Percentiles rank a stretch among this genome's conserved stretches.
phyloP scores from a whole-genome alignment of 2,113 vertebrate genomes.

The Carettochelys insculpta region DNA sequence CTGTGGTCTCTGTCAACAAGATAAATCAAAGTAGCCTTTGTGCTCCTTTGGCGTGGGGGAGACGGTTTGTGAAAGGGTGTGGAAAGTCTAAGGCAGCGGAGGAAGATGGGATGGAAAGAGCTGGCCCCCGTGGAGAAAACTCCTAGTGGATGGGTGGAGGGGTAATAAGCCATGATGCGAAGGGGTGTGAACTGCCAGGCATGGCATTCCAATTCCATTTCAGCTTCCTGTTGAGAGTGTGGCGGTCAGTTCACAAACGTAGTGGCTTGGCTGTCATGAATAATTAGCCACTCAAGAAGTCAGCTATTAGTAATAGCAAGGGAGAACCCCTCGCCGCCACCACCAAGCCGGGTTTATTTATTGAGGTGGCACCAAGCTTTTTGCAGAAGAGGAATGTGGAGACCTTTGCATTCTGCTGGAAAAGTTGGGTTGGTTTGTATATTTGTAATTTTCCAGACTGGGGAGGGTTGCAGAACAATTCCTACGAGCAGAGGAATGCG shows the following conservation, averaged over 20 bases:
- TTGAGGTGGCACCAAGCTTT: background rate
- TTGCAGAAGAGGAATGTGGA: background rate
- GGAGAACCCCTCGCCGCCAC: accelerated
- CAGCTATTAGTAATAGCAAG: background rate
- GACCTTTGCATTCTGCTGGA: background rate
- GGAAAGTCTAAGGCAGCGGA: background rate
- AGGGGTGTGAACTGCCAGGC: constrained; percentile 71
- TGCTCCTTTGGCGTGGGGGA: background rate
- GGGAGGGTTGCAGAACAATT: background rate
- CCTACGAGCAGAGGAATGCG: background rate
- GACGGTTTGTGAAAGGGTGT: background rate
- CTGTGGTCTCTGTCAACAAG: background rate
- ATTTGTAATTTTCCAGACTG: background rate
- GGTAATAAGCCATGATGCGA: constrained; percentile 76
- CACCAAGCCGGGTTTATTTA: background rate
- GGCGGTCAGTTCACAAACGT: constrained; percentile 68
- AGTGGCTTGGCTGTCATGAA: constrained; percentile 15
- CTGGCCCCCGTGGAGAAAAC: background rate
- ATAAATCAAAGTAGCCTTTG: constrained; percentile 6
- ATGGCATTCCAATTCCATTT: constrained; percentile 72
- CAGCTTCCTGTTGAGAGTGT: constrained; percentile 70
- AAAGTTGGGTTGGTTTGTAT: accelerated
- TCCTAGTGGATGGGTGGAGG: constrained; percentile 68
- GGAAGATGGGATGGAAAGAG: background rate
- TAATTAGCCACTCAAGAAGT: constrained; percentile 9